These are phyloP conservation scores for Yasuhikotakia modesta DNA, from an alignment of 2,797 vertebrate genomes.

Conservation along the genomic window DNA sequence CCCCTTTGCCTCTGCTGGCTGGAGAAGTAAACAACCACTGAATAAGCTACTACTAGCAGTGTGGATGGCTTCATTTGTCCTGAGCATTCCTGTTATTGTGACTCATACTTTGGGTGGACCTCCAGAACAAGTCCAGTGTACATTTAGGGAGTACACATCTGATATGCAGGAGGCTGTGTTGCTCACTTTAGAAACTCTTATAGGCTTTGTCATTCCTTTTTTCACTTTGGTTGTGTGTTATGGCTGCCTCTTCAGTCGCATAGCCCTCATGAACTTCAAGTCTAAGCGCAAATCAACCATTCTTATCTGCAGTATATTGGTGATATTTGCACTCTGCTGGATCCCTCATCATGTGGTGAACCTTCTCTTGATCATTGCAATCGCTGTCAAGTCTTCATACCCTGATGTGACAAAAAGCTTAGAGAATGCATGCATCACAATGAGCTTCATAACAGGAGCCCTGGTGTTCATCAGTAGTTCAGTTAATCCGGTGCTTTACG, in stretches of 20 bases:
- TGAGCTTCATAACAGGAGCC: conserved; percentile 77
- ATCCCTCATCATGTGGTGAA: conserved; percentile 85
- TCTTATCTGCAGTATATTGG: conserved; percentile 80
- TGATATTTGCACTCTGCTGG: conserved; percentile 83
- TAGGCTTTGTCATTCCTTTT: conserved; percentile 85
- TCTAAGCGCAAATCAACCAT: conserved; percentile 79
- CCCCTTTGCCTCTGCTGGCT: conserved; percentile 76
- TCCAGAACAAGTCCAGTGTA: conserved; percentile 63
- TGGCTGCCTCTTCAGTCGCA: conserved; percentile 78
- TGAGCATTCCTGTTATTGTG: conserved; percentile 80
- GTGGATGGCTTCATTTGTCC: conserved; percentile 78
- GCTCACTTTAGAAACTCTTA: conserved; percentile 80
- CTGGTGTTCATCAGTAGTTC: conserved; percentile 86
- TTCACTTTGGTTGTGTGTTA: conserved; percentile 81
- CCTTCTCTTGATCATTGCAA: conserved; percentile 72
- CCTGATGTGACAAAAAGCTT: conserved; percentile 55
- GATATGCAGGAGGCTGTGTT: conserved; percentile 69
- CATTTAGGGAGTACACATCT: conserved; percentile 72
- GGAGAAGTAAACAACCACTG: conserved; percentile 75
- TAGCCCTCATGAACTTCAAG: conserved; percentile 81
- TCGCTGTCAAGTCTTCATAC: conserved; percentile 59
- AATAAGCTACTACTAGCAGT: conserved; percentile 71
- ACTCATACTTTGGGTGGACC: conserved; percentile 71
- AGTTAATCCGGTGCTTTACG: conserved; percentile 85
- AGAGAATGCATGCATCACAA: conserved; percentile 62